phyloP scores from a whole-genome alignment of 2,888 invertebrate species.

The Lomographa bimaculata region DNA sequence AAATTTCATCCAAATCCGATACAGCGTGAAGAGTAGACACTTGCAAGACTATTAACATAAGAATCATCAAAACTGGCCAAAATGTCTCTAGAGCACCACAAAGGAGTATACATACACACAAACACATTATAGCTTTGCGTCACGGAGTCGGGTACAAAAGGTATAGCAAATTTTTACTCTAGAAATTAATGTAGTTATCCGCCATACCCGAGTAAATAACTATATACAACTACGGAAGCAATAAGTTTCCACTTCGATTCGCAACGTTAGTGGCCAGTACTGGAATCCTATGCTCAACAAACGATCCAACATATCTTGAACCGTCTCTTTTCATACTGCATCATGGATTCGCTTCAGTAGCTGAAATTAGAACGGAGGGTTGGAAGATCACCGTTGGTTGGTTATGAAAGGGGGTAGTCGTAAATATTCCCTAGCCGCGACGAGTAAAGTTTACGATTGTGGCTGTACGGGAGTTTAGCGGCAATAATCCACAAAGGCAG shows the following conservation, averaged over 20 bases:
- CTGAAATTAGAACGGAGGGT: conserved; percentile 1
- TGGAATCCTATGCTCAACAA: conserved; percentile 32
- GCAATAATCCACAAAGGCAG: conserved; percentile 21
- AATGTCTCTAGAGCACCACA: too few relatives aligned
- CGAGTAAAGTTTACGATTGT: conserved; percentile 47
- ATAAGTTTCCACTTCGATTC: conserved; percentile 45
- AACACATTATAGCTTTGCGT: too few relatives aligned
- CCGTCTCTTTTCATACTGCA: conserved; percentile 20
- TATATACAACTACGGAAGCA: conserved; percentile 40
- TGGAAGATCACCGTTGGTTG: conserved; percentile 29
- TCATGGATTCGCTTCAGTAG: not conserved
- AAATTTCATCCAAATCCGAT: too few relatives aligned
- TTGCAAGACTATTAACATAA: too few relatives aligned
- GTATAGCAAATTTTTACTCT: too few relatives aligned
- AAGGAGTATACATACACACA: too few relatives aligned
- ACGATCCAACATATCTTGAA: conserved; percentile 37
- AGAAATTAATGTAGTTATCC: too few relatives aligned
- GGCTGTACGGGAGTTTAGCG: conserved; percentile 36
- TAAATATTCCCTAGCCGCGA: conserved; percentile 49
- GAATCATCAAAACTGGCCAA: too few relatives aligned
- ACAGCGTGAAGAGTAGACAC: too few relatives aligned
- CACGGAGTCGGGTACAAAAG: too few relatives aligned
- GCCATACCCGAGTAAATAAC: too few relatives aligned
- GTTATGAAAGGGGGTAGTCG: conserved; percentile 34
- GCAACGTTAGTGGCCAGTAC: conserved; percentile 35